Evolutionary conservation across 2,888 invertebrate species (phyloP).

Genomic region (Chaitophorus viminalis): DNA sequence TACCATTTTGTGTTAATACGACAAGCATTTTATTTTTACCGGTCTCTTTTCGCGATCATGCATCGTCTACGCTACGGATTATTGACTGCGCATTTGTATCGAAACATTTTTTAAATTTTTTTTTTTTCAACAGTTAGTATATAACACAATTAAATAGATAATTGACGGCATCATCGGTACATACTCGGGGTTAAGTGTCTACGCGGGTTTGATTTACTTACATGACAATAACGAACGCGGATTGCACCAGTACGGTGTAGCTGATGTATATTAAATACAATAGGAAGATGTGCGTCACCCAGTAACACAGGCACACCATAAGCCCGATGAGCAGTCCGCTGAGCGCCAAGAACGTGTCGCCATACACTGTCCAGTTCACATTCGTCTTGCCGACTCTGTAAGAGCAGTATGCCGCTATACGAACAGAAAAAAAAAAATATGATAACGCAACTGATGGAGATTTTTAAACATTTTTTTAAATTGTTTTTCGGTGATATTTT

Average conservation of each 20-base stretch:
- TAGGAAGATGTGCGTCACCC: not conserved
- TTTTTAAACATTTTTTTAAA: too few relatives aligned
- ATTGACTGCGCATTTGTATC: too few relatives aligned
- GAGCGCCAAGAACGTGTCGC: not conserved
- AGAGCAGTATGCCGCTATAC: constrained; percentile 3
- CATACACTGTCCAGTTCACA: constrained; percentile 16
- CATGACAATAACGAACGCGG: constrained; percentile 32
- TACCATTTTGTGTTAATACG: too few relatives aligned
- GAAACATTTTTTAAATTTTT: too few relatives aligned
- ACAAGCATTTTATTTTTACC: too few relatives aligned
- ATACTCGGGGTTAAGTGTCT: not conserved
- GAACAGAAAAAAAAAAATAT: not conserved
- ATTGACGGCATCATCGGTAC: too few relatives aligned
- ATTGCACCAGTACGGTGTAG: not conserved
- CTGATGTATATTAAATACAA: constrained; percentile 16
- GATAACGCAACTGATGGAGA: too few relatives aligned
- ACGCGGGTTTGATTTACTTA: not conserved
- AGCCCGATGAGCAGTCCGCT: not conserved
- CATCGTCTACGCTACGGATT: too few relatives aligned
- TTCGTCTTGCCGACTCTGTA: constrained; percentile 32
- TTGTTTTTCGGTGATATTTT: too few relatives aligned
- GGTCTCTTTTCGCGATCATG: too few relatives aligned
- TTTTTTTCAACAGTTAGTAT: too few relatives aligned
- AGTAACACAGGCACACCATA: not conserved
- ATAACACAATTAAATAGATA: too few relatives aligned